Evolutionary conservation across 2,888 invertebrate species (phyloP).

Genomic region (Metopia argyrocephala): DNA sequence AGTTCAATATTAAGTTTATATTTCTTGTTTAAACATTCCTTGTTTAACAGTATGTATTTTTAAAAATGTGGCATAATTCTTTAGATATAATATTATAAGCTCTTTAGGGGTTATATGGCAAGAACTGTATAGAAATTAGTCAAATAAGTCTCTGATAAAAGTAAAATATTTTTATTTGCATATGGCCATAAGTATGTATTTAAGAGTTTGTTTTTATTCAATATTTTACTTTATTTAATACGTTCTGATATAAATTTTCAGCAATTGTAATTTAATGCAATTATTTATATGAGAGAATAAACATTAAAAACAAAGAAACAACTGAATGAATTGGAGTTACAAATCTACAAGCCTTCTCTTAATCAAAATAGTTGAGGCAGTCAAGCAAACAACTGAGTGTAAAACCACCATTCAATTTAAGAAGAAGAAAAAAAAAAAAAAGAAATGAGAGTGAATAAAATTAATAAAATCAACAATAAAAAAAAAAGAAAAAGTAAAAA

Average conservation of each 20-base stretch:
- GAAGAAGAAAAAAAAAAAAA: background rate
- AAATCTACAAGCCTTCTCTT: background rate
- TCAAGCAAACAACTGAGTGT: background rate
- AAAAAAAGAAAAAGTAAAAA: slow-evolving; percentile 15
- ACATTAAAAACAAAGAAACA: slow-evolving; percentile 40
- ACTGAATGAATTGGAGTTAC: slow-evolving; percentile 31
- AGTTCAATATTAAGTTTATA: no score
- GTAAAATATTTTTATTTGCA: no score
- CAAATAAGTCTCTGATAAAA: no score
- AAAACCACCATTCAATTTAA: background rate
- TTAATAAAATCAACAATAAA: slow-evolving; percentile 70
- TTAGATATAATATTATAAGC: no score
- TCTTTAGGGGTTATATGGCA: no score
- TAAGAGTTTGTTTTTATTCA: no score
- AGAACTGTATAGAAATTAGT: no score
- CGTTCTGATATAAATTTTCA: slow-evolving; percentile 27
- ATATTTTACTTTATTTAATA: no score
- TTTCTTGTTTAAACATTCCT: no score
- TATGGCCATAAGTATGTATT: no score
- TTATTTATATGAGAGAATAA: slow-evolving; percentile 20
- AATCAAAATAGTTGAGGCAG: background rate
- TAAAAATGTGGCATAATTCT: no score
- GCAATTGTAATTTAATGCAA: slow-evolving; percentile 55
- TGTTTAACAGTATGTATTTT: no score
- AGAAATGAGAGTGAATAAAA: background rate